These are phyloP conservation scores for Percopsis omiscomaycus DNA, from an alignment of 2,797 vertebrate species.

Conservation along the genomic window DNA sequence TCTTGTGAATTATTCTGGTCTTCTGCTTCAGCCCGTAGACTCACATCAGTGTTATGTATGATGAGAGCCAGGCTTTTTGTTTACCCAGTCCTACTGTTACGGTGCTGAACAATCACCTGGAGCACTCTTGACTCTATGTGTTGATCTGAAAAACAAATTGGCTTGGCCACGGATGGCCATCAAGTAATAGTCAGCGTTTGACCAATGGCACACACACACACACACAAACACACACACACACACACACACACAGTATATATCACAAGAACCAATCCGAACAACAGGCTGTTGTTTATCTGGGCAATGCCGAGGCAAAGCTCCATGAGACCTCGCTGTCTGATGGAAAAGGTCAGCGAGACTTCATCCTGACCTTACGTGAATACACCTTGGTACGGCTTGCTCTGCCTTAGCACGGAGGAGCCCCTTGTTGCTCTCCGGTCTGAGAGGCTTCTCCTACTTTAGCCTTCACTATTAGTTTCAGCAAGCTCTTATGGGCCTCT, in stretches of 20 bases:
- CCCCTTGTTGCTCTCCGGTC: conserved; percentile 51
- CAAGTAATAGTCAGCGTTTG: conserved; percentile 33
- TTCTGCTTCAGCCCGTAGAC: conserved; percentile 32
- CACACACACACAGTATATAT: not conserved
- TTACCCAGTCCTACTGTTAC: conserved; percentile 2
- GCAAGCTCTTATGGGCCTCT: conserved; percentile 7
- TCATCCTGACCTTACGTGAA: conserved; percentile 60
- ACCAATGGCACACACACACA: conserved; percentile 19
- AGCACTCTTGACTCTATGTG: conserved; percentile 19
- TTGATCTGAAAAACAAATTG: conserved; percentile 34
- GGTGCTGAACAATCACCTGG: conserved; percentile 40
- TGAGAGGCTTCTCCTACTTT: conserved; percentile 51
- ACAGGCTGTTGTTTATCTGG: conserved; percentile 58
- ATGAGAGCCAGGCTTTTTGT: conserved; percentile 24
- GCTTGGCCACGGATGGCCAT: conserved; percentile 11
- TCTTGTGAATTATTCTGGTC: conserved; percentile 25
- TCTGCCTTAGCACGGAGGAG: conserved; percentile 62
- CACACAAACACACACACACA: conserved; percentile 9
- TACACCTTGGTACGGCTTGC: conserved; percentile 57
- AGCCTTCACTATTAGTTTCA: conserved; percentile 44
- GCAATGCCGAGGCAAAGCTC: conserved; percentile 51
- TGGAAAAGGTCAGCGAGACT: conserved; percentile 69
- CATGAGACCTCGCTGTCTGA: conserved; percentile 54
- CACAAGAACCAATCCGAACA: conserved; percentile 22
- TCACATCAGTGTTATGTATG: conserved; percentile 29